Evolutionary conservation across 2,113 vertebrate genomes (phyloP).

Genomic region (Tilapia sparmanii): DNA sequence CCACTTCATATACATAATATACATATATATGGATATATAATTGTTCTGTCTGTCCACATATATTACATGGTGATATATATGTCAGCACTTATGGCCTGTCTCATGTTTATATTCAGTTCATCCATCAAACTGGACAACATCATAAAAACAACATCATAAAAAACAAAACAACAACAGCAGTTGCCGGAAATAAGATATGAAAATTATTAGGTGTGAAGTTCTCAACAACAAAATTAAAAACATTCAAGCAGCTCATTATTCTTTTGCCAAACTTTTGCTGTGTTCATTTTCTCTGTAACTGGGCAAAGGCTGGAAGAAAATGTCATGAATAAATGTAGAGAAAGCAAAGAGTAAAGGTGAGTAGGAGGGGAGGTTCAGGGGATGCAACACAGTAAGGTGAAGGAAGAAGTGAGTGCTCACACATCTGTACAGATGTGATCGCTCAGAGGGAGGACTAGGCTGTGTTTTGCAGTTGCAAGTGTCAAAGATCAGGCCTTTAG

Average conservation of each 20-base stretch:
- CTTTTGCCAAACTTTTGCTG: background rate
- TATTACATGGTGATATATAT: background rate
- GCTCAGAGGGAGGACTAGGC: background rate
- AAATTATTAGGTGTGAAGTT: background rate
- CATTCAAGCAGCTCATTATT: background rate
- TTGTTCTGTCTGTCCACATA: background rate
- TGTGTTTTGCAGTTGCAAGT: constrained; percentile 8
- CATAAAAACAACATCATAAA: background rate
- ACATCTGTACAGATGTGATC: background rate
- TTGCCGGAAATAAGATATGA: fast-evolving
- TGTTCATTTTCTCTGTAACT: background rate
- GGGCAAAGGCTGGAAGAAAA: background rate
- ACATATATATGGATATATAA: background rate
- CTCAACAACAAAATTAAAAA: background rate
- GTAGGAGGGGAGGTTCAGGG: background rate
- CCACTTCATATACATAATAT: background rate
- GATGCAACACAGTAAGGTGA: constrained; percentile 4
- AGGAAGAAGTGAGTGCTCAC: background rate
- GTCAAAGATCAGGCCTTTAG: constrained; percentile 26
- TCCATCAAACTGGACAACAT: background rate
- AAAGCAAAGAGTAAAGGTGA: background rate
- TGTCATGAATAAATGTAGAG: background rate
- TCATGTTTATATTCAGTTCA: background rate
- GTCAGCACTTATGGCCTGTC: fast-evolving
- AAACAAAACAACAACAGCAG: background rate